Base-by-base conservation (phyloP, 2,113 vertebrate genomes). In the Hydrochoerus hydrochaeris region DNA sequence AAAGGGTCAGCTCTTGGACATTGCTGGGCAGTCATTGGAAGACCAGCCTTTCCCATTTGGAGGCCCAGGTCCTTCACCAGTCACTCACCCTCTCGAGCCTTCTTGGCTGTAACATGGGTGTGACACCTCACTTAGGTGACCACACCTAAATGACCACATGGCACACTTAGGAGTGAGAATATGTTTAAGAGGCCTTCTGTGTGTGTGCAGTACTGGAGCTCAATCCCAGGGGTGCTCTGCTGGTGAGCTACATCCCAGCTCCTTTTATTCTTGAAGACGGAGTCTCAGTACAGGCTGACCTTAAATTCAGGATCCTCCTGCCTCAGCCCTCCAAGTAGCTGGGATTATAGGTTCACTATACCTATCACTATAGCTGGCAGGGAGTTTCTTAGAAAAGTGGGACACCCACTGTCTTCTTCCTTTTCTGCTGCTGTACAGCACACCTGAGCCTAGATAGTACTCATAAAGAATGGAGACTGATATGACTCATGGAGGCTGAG, bases 21-120 rank as follows among this genome's bases (percentile, higher is more conserved):
- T 13, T 0, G 10, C 20, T 22, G 67, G 71, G 14, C 63, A 7
- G 75, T 63, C 0, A 0, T 10, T 57, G 69, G 49, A 89, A 78
- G 80, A 20, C 67, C 9, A 57, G 0, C 26, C 24, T 44, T 28
- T 73, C 13, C 82, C 1, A 0, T 95, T n/a, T n/a, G 35, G 52
- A 82, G n/a, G 28, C 84, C 7, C 0, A 9, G 69, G 32, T 38
- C 58, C 24, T 52, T 22, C 20, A 35, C 30, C 3, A 38, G 28
- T 41, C 73, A 6, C 63, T 63, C 1, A 10, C 2, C 57, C 63
- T n/a, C 65, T 69, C 0, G 1, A 35, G 80, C 57, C 44, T 38
- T 49, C 44, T 32, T 5, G n/a, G 57, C 30, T 13, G 0, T 30
- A 11, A 73, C 77, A 9, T 3, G 4, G n/a, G 28, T 28, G 16